Evolutionary conservation across 2,797 vertebrate genomes (phyloP).

Genomic region (Enteromius paludinosus): DNA sequence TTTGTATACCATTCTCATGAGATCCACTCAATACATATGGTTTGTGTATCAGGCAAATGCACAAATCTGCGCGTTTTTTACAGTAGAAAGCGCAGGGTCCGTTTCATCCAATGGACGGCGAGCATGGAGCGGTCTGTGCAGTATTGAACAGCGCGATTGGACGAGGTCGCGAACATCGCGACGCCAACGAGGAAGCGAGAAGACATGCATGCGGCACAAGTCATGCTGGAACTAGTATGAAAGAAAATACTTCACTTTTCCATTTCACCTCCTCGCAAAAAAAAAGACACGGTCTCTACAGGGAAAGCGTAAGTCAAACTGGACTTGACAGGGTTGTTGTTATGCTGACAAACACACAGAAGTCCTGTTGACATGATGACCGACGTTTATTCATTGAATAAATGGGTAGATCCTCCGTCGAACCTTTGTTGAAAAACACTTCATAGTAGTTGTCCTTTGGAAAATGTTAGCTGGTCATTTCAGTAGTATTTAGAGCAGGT

Average conservation of each 20-base stretch:
- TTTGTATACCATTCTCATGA: constrained; percentile 35
- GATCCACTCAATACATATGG: constrained; percentile 8
- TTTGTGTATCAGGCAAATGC: constrained; percentile 31
- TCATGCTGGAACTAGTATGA: neutral
- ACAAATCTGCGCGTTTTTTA: neutral
- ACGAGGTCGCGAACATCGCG: neutral
- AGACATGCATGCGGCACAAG: neutral
- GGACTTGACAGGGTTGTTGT: neutral
- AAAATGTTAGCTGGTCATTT: neutral
- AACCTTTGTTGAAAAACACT: neutral
- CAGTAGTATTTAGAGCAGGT: neutral
- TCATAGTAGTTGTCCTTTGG: neutral
- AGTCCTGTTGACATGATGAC: neutral
- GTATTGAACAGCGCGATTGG: constrained; percentile 30
- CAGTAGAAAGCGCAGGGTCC: neutral
- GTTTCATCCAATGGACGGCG: constrained; percentile 12
- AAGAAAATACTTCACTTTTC: neutral
- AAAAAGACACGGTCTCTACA: neutral
- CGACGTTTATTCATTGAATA: neutral
- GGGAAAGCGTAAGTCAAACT: neutral
- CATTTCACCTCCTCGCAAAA: neutral
- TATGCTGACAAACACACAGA: neutral
- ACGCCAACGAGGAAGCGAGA: constrained; percentile 42
- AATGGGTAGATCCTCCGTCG: neutral
- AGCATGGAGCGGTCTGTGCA: neutral